Conservation (phyloP, 2,888 invertebrate genomes). For the Pantelozetes paolii region DNA sequence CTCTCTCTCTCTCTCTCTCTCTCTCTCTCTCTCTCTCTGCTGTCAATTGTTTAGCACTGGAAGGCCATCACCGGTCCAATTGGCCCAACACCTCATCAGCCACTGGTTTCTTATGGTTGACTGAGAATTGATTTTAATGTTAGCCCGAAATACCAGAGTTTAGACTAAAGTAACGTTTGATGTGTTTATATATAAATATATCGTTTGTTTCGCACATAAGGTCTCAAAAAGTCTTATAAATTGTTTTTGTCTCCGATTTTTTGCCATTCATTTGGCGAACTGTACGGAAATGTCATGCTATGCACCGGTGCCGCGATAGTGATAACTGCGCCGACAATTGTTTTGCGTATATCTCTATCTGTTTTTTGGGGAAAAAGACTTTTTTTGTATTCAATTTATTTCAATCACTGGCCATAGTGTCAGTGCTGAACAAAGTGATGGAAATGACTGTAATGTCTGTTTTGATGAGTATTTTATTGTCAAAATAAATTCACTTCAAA, state of each 20-base stretch:
- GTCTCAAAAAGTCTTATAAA: neutral
- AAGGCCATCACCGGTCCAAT: too few relatives aligned
- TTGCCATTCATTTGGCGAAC: neutral
- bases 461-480: conserved; percentile 4
- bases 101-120: neutral
- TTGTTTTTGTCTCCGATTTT: neutral
- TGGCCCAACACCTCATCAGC: neutral
- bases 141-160: neutral
- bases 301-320: neutral
- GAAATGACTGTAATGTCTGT: neutral
- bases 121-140: conserved; percentile 11
- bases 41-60: too few relatives aligned
- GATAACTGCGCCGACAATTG: neutral
- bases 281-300: conserved; percentile 7
- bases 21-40: too few relatives aligned
- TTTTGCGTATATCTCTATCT: neutral
- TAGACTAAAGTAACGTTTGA: neutral
- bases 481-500: neutral
- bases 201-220: neutral
- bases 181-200: conserved; percentile 4
- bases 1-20: too few relatives aligned
- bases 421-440: neutral
- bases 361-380: neutral
- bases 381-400: neutral
- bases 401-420: neutral